phyloP scores from a whole-genome alignment of 2,797 vertebrate species.

The Neomorphus geoffroyi region DNA sequence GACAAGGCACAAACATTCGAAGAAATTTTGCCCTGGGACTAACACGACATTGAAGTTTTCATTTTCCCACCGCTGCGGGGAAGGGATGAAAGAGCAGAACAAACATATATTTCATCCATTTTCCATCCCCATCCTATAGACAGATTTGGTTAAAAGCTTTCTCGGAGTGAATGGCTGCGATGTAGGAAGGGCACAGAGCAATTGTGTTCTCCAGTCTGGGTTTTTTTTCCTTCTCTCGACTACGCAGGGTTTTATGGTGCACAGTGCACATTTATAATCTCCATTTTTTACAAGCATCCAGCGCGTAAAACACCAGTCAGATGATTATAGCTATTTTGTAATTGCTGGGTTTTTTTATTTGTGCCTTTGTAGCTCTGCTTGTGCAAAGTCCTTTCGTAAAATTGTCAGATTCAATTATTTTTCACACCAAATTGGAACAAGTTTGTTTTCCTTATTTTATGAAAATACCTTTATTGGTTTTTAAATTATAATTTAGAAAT shows the following conservation, averaged over 20 bases:
- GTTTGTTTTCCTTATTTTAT: constrained; percentile 44
- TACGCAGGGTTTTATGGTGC: not conserved
- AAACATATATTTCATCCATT: not conserved
- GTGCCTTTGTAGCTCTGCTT: not conserved
- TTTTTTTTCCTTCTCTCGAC: not conserved
- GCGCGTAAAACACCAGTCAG: not conserved
- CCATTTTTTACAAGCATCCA: not conserved
- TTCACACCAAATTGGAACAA: not conserved
- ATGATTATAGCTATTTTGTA: not conserved
- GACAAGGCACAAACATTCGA: not conserved
- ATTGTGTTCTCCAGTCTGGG: not conserved
- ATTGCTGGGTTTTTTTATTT: not conserved
- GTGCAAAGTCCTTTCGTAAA: constrained; percentile 8
- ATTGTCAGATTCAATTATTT: constrained; percentile 33
- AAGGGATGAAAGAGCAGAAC: not conserved
- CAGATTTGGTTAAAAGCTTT: constrained; percentile 7
- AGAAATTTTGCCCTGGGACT: not conserved
- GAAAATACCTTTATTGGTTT: constrained; percentile 19
- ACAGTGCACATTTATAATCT: not conserved
- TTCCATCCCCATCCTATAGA: not conserved
- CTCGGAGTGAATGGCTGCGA: not conserved
- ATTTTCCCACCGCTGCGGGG: not conserved
- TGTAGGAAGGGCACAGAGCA: not conserved
- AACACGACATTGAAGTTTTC: not conserved
- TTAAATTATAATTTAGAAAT: constrained; percentile 40